Base-by-base conservation (phyloP, 2,888 invertebrate species). In the Ligdia adustata region DNA sequence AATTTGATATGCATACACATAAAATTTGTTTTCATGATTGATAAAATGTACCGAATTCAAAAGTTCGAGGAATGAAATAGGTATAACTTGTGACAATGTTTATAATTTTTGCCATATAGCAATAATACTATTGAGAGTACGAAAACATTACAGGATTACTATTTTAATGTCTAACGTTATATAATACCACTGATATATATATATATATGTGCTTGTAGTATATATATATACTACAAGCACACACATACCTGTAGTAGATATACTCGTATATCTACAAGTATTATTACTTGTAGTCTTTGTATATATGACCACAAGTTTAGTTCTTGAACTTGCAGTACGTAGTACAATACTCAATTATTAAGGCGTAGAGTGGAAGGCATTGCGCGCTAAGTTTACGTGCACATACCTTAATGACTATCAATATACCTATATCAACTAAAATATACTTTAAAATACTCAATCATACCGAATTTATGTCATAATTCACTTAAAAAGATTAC, bases 401-500 rank as follows among this genome's bases (percentile, higher is more conserved):
- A 18, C 27, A 20, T 28, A 37, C 32, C 12, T 37, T 28, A 11
- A 42, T 9, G 33, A 27, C 20, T 37, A 35, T 38, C 12, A 24
- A 20, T 28, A 28, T 16, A 4, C 15, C 24, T 14, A 38, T 9
- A 34, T 41, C 29, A 35, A 9, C 26, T 44, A 39, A 35, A 13
- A 28, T 35, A 46, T 15, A 48, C 16, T 38, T 38, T 33, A 29
- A 40, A 51, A 45, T 28, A 55, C 50, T 50, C 49, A 57, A 52
- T 57, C 63, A 65, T 60, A 62, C 57, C 55, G 29, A 62, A 56
- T 65, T 57, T 60, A 60, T 53, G 56, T 60, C 66, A 71, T 53
- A 70, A 6, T 38, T 42, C 34, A 11, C 32, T 64, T 64, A 70
- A 74, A 60, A 72, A 55, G 60, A 57, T 55, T 60, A 61, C 41